phyloP scores from a whole-genome alignment of 2,113 vertebrate genomes.

The Protobothrops mucrosquamatus region DNA sequence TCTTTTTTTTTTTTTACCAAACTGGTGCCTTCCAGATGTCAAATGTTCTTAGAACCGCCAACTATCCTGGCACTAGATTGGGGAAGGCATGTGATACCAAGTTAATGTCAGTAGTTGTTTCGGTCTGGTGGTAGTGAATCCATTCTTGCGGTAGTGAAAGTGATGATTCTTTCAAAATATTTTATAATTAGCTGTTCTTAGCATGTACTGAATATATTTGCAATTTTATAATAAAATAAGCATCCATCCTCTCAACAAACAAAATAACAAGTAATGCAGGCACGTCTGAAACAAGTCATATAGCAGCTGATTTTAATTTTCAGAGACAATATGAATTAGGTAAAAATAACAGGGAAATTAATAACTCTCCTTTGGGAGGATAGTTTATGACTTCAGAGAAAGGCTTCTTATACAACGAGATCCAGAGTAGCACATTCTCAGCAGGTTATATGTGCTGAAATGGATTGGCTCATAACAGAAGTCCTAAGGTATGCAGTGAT shows the following conservation, averaged over 20 bases:
- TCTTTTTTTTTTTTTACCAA: not conserved
- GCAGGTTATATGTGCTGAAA: not conserved
- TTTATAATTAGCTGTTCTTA: not conserved
- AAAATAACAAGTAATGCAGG: not conserved
- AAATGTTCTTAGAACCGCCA: not conserved
- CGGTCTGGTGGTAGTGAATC: not conserved
- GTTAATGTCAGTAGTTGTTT: no score
- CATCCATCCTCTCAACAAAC: not conserved
- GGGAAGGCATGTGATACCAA: not conserved
- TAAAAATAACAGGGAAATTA: not conserved
- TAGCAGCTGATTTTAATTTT: not conserved
- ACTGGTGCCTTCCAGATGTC: not conserved
- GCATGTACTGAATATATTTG: not conserved
- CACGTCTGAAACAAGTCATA: not conserved
- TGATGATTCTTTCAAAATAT: not conserved
- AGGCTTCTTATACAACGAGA: not conserved
- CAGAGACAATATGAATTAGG: not conserved
- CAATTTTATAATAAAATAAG: not conserved
- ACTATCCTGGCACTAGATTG: not conserved
- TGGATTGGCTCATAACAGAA: not conserved
- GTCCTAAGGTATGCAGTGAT: not conserved
- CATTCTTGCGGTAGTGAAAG: not conserved
- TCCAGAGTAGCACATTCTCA: not conserved
- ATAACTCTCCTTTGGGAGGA: not conserved
- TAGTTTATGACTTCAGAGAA: not conserved